Conservation (phyloP, 2,797 vertebrate species). For the Poeciliopsis presidionis region DNA sequence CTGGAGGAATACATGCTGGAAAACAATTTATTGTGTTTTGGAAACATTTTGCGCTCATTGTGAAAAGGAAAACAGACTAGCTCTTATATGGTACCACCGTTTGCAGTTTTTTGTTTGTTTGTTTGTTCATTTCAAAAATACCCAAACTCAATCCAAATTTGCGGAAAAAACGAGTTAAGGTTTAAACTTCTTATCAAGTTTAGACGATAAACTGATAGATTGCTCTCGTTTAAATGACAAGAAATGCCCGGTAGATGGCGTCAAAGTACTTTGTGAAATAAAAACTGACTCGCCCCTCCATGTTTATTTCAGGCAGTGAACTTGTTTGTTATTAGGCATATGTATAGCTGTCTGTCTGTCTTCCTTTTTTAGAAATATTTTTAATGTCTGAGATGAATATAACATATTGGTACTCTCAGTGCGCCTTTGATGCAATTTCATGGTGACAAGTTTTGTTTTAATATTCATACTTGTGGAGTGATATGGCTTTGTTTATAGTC, state of each 20-base stretch:
- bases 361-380: background rate
- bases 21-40: background rate
- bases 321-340: background rate
- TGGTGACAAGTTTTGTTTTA: background rate
- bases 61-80: background rate
- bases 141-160: background rate
- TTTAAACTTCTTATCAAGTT: background rate
- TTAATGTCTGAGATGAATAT: background rate
- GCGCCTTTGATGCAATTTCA: background rate
- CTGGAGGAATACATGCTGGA: background rate
- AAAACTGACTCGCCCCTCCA: background rate
- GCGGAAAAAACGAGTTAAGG: background rate
- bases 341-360: background rate
- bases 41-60: background rate
- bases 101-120: background rate
- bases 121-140: background rate
- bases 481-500: conserved; percentile 19
- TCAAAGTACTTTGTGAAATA: conserved; percentile 4
- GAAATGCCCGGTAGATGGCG: conserved; percentile 50
- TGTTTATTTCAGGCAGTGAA: background rate
- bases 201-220: background rate
- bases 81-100: background rate
- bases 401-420: background rate
- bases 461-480: conserved; percentile 18
- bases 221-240: background rate